phyloP scores from a whole-genome alignment of 1,140 invertebrate species.

The Zaprionus vittiger region DNA sequence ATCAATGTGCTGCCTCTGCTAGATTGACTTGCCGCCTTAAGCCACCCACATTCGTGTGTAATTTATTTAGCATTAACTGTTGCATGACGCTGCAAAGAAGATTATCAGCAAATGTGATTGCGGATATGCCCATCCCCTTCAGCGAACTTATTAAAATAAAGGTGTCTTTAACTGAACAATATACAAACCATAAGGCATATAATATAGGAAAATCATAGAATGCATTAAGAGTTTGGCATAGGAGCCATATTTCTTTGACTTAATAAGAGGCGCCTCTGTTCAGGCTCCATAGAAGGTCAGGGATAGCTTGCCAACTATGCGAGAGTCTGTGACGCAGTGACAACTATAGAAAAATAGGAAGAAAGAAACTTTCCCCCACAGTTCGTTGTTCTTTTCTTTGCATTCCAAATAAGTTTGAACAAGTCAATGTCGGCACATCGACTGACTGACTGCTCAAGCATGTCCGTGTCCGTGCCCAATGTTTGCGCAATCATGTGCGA shows the following conservation, averaged over 20 bases:
- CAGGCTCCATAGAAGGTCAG: not conserved
- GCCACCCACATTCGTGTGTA: constrained; percentile 55
- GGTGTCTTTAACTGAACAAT: not conserved
- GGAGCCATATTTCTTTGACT: not conserved
- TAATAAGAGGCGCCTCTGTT: not conserved
- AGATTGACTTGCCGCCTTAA: constrained; percentile 26
- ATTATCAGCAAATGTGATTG: not conserved
- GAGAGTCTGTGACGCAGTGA: not conserved
- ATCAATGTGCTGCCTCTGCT: constrained; percentile 54
- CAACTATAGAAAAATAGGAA: not conserved
- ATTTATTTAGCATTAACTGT: constrained; percentile 75
- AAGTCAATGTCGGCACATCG: constrained; percentile 47
- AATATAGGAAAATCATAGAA: not conserved
- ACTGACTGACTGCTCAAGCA: constrained; percentile 26
- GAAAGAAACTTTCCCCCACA: not conserved
- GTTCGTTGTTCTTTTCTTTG: not conserved
- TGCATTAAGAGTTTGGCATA: not conserved
- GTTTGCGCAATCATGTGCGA: constrained; percentile 35
- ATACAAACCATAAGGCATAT: not conserved
- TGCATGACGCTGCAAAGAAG: constrained; percentile 30
- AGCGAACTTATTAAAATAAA: not conserved
- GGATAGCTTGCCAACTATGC: not conserved
- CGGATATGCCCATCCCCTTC: not conserved
- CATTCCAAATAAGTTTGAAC: constrained; percentile 30
- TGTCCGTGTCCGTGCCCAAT: constrained; percentile 28